A percentile compares a stretch with the other conserved stretches of the same genome.
Conservation (phyloP, 2,797 vertebrate genomes). For the Enteromius unitaeniatus region DNA sequence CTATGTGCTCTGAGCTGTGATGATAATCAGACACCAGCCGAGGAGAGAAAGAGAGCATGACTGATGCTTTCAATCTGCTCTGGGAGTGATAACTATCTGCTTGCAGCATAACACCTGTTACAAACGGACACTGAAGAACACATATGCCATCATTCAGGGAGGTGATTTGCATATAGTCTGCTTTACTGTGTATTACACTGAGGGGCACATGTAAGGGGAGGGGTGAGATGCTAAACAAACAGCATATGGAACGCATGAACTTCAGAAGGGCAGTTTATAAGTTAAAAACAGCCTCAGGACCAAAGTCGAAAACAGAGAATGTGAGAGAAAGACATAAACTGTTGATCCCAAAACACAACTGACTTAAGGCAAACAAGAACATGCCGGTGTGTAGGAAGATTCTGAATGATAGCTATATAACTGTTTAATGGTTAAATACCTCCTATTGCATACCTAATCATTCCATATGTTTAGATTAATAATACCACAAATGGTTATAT, state of each 20-base stretch:
- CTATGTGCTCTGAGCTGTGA: slow-evolving; percentile 35
- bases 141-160: slow-evolving; percentile 1
- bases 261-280: background rate
- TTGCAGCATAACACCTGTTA: slow-evolving; percentile 51
- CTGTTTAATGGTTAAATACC: background rate
- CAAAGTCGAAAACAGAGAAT: background rate
- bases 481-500: background rate
- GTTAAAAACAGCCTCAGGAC: slow-evolving; percentile 51
- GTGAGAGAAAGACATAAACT: background rate
- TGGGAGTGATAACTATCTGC: slow-evolving; percentile 48
- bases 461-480: background rate
- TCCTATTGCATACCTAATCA: background rate
- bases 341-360: slow-evolving; percentile 14
- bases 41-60: slow-evolving; percentile 38
- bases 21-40: slow-evolving; percentile 44
- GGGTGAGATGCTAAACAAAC: slow-evolving; percentile 28
- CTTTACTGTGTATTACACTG: slow-evolving; percentile 30
- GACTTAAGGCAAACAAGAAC: background rate
- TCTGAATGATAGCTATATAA: background rate
- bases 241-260: slow-evolving; percentile 36
- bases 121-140: slow-evolving; percentile 41
- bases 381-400: slow-evolving; percentile 6
- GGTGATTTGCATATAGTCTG: slow-evolving; percentile 32
- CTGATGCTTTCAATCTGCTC: slow-evolving; percentile 39
- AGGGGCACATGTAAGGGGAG: background rate